Evolutionary conservation across 1,140 invertebrate genomes (phyloP), one percentile per base, ranked within the genome.

Genomic region (Thaumatotibia leucotreta): DNA sequence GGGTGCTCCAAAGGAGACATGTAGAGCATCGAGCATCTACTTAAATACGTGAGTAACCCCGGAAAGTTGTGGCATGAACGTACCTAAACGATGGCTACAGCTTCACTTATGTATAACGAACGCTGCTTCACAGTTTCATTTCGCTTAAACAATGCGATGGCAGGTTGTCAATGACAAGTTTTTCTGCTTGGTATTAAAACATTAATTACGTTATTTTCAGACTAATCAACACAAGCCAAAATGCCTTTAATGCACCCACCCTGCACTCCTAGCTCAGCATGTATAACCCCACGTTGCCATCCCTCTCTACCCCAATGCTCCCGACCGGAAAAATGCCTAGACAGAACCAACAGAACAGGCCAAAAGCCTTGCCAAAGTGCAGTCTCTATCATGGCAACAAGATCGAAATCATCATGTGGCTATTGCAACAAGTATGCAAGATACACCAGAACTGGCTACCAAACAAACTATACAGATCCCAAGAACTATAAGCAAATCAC

Each of bases 211-310:
- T 6, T 45, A 45, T 62, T 73, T 84, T 33, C 73, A 88, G 84
- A 84, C 24, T 79, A 80, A 68, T 6, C 64, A 33, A 20, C 39
- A 11, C 61, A 22, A n/a, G n/a, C n/a, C 33, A 50, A 33, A 68
- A 87, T 88, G 87, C 86, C 85, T 33, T 35, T 72, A 50, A 76
- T 79, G 50, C 85, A 88, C 64, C 84, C 85, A 52, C 81, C 86
- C 22, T 88, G 87, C 67, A 86, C 81, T 4, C 86, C 86, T 4
- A 76, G 80, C 1, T 76, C 84, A 17, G 86, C 86, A 3, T 88
- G 86, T 67, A 67, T 70, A 11, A 80, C 84, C 0, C 64, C 80
- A 29, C 77, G 84, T 63, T 89, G 87, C 64, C 84, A 89, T 52
- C 87, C 85, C 9, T 74, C 78, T 5, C 79, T 79, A 8, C 84